These are phyloP conservation scores for Megalops cyprinoides DNA, from an alignment of 2,797 vertebrate species.

Conservation along the genomic window DNA sequence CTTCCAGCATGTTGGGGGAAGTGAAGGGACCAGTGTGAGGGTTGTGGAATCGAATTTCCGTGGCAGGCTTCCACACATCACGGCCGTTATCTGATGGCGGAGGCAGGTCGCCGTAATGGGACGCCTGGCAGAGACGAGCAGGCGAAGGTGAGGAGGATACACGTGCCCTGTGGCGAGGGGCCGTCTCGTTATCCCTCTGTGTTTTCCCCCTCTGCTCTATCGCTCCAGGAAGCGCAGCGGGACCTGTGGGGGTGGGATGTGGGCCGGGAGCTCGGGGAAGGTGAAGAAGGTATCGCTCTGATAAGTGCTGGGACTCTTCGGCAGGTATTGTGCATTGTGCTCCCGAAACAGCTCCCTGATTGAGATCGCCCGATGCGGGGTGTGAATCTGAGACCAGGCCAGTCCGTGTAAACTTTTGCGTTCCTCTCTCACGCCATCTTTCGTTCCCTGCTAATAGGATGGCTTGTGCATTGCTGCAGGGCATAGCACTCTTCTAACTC, in stretches of 20 bases:
- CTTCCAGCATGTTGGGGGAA: constrained; percentile 33
- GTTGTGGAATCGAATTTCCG: constrained; percentile 46
- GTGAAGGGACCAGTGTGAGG: constrained; percentile 39
- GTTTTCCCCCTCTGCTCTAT: constrained; percentile 55
- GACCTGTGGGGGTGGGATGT: constrained; percentile 65
- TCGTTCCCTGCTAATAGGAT: not conserved
- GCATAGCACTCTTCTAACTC: not conserved
- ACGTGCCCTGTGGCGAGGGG: constrained; percentile 52
- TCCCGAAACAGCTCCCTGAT: constrained; percentile 50
- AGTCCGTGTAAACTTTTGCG: constrained; percentile 1
- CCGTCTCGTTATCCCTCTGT: constrained; percentile 47
- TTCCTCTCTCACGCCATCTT: not conserved
- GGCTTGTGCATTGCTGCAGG: not conserved
- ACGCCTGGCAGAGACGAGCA: constrained; percentile 58
- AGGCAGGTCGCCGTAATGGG: constrained; percentile 63
- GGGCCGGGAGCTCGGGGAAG: constrained; percentile 51
- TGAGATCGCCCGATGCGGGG: constrained; percentile 24
- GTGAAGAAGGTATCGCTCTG: constrained; percentile 64
- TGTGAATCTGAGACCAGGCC: constrained; percentile 13
- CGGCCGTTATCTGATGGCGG: constrained; percentile 65
- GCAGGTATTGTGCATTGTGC: constrained; percentile 66
- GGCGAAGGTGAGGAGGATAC: constrained; percentile 65
- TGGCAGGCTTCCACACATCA: constrained; percentile 55
- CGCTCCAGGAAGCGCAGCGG: constrained; percentile 60
- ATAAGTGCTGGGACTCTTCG: constrained; percentile 58